Evolutionary conservation across 2,888 invertebrate genomes (phyloP).

Genomic region (Rugalucina vietnamica): DNA sequence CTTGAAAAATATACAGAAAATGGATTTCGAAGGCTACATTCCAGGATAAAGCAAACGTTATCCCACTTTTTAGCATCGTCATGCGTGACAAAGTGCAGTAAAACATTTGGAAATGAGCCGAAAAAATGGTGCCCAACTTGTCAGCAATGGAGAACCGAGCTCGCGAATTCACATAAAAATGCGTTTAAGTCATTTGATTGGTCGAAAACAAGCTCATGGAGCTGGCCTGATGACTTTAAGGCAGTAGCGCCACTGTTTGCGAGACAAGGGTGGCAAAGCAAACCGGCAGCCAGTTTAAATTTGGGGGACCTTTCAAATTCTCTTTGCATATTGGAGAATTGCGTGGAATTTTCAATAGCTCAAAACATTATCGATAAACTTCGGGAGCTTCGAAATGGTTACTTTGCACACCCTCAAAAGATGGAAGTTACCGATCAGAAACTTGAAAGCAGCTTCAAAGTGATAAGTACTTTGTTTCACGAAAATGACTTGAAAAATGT

Average conservation of each 20-base stretch:
- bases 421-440: background rate
- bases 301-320: background rate
- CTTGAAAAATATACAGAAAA: background rate
- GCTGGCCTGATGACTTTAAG: background rate
- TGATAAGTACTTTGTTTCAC: background rate
- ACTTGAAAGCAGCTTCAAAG: background rate
- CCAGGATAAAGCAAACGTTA: background rate
- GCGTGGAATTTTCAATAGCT: background rate
- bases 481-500: background rate
- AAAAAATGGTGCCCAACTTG: background rate
- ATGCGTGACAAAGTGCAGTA: background rate
- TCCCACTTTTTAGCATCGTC: background rate
- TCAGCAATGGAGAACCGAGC: background rate
- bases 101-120: background rate
- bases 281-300: background rate
- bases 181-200: background rate
- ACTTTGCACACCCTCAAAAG: background rate
- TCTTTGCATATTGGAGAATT: background rate
- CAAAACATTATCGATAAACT: background rate
- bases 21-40: background rate
- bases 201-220: background rate
- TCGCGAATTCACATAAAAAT: background rate
- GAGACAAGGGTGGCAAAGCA: background rate
- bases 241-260: background rate
- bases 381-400: background rate